Base-by-base conservation (phyloP, 2,113 vertebrate species). In the Nesospiza acunhae region DNA sequence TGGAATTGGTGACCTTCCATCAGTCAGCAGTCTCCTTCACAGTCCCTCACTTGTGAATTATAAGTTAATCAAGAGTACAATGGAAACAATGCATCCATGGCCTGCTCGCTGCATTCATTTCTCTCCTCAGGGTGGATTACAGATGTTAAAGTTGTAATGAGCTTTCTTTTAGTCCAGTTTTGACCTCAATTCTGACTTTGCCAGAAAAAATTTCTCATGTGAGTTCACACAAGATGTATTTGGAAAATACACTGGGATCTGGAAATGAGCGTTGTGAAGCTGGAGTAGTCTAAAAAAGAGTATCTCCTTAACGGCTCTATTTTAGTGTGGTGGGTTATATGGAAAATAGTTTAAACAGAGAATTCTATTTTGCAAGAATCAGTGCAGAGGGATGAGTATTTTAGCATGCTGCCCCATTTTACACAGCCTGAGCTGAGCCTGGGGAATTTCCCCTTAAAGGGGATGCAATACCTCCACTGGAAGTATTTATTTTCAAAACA, bases 31-130 rank as follows among this genome's bases (percentile, higher is more conserved):
- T 96, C 96, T 96, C 94, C 95, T 96, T 96, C 94, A 96, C 94
- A 96, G 88, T 96, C 76, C 68, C 85, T 95, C 94, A 88, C 90
- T 97, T 94, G 94, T 86, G 92, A 96, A 96, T 96, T 97, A 88
- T 81, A 97, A 78, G 90, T 96, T 96, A 95, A 97, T 96, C 94
- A 97, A 90, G 88, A 96, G 31, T 41, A 96, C 94, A 97, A 94
- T 83, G 90, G 92, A 95, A 96, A 97, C 94, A 96, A 95, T 86
- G 92, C 88, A 90, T 44, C 76, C 92, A 72, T 55, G 91, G 93
- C 93, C 90, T 7, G 10, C 73, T 90, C 1, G 0, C 79, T 90
- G 76, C 90, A 92, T 93, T 96, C 88, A 94, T 92, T 76, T 95
- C 49, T 86, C 64, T 96, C 96, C 88, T 88, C 90, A 64, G 96